phyloP scores from a whole-genome alignment of 2,113 vertebrate species.

The Salminus brasiliensis region DNA sequence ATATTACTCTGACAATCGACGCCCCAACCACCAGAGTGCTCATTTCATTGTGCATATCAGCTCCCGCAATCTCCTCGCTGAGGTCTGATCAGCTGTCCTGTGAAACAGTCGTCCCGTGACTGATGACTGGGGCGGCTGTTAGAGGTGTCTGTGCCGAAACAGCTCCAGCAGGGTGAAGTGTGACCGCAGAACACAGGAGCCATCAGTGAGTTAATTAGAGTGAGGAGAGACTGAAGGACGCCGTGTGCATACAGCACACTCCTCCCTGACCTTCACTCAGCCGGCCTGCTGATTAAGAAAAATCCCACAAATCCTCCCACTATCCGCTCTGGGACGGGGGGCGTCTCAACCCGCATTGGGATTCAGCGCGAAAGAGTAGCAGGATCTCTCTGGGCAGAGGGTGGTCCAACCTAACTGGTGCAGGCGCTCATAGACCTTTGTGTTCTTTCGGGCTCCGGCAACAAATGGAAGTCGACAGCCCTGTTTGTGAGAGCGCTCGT shows the following conservation, averaged over 20 bases:
- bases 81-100: neutral
- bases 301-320: neutral
- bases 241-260: neutral
- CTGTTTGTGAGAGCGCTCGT: neutral
- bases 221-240: neutral
- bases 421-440: neutral
- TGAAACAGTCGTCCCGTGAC: neutral
- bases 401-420: neutral
- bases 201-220: neutral
- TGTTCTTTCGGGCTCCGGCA: neutral
- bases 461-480: neutral
- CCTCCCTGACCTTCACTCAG: neutral
- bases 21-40: too few relatives aligned
- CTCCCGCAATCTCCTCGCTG: neutral
- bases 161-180: neutral
- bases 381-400: neutral
- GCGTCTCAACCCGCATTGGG: neutral
- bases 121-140: neutral
- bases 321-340: neutral
- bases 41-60: neutral
- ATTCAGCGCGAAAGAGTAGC: neutral
- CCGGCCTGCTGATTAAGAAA: neutral
- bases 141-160: neutral
- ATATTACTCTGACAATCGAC: too few relatives aligned
- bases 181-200: neutral